Base-by-base conservation (phyloP, 2,888 invertebrate species). In the Ormyrus thymus region DNA sequence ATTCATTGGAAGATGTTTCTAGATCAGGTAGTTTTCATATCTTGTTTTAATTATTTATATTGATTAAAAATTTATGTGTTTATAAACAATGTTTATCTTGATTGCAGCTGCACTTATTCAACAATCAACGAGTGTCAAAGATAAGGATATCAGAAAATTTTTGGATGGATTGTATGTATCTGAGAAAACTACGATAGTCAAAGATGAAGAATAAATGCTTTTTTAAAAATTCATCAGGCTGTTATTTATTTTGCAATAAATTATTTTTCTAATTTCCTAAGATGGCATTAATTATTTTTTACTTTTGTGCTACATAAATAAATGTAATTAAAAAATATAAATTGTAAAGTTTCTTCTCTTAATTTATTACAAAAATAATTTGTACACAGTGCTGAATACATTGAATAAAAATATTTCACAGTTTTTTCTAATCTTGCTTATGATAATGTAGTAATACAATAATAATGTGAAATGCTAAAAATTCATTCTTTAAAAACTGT, bases 121-220 rank as follows among this genome's bases (percentile, higher is more conserved):
- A 91, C 99, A 99, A 91, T 98, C 98, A 15, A 99, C 99, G 74
- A 96, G 97, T 83, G 99, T 99, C 72, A 98, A 99, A 92, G 97
- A 98, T 91, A 99, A 99, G 94, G 99, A 99, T 93, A 99, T 99
- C 92, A 94, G 99, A 93, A 99, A 99, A 92, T 99, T 99, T 93
- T 96, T 99, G 92, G 99, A 99, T 90, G 99, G 99, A 90, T 94
- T 99, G 84, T 99, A 99, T 91, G 99, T 99, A 78, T 98, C 98
- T 85, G 99, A 99, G 91, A 99, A 99, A 92, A 97, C 97, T 66
- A 97, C 97, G 87, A 97, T 98, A 92, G 94, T 95, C 87, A 93
- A 93, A 90, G 94, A 95, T 83, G 96, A 89, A 80, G 87, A 96
- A 91, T 91, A 91, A 91, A 90, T 82, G 66, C 59, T 71, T 81